Base-by-base conservation (phyloP, 2,888 invertebrate genomes). In the Drosophila anomalata region DNA sequence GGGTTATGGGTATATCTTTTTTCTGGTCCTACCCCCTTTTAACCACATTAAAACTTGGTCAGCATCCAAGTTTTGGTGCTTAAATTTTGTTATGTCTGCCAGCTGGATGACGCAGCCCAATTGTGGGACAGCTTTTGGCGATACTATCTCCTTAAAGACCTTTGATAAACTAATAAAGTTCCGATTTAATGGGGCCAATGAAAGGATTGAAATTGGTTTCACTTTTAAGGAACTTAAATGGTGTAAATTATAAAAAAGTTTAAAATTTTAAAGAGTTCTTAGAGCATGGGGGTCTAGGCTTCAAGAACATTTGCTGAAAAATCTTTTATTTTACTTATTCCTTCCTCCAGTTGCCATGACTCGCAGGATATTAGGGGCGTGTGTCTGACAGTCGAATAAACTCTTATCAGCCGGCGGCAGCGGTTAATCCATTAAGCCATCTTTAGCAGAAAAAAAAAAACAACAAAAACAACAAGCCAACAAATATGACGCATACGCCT, bases 361-460 rank as follows among this genome's bases (percentile, higher is more conserved):
- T 53, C 29, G 22, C 11, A n/a, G 8, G 51, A 42, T 55, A 70
- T 86, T 77, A 78, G 75, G 58, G 75, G 80, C 81, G 76, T 84
- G 87, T 81, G 75, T 75, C 78, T 85, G 87, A 87, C 84, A 85
- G 87, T 75, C 77, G 75, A 88, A 85, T 85, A 88, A 84, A 87
- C 79, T 87, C 81, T 78, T 77, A 88, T 88, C 84, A 88, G 79
- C 72, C 72, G 77, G 73, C 77, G 77, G 60, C 77, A 85, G 78
- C 74, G 75, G 76, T 82, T 90, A 89, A 89, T 90, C 88, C 89
- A 89, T 88, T 89, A 89, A 83, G 78, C 78, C 69, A 60, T 81
- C 77, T 71, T 67, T 63, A 44, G 58, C 36, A 66, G 42, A 59
- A 31, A 67, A 56, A 36, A 36, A 20, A 9, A 33, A 26, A 12